A percentile compares a stretch with the other conserved stretches of the same genome.
Evolutionary conservation across 2,797 vertebrate genomes (phyloP).

Genomic region (Iguana delicatissima): DNA sequence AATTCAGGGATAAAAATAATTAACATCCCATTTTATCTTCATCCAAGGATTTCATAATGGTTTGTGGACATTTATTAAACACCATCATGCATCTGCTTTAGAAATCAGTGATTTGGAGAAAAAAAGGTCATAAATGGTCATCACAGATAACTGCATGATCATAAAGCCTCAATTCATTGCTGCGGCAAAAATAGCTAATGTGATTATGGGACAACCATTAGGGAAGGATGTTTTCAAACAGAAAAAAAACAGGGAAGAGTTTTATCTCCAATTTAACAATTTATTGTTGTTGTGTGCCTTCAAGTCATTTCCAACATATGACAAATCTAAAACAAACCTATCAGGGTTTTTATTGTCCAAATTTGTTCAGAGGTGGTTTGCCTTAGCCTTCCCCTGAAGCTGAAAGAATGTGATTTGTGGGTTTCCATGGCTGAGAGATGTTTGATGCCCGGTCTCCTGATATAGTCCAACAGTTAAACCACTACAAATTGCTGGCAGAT

Average conservation of each 20-base stretch:
- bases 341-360: no score
- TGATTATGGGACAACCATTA: background rate
- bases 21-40: slow-evolving; percentile 62
- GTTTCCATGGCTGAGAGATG: no score
- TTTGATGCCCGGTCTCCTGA: no score
- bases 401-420: no score
- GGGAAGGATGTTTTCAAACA: background rate
- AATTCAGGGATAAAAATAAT: slow-evolving; percentile 57
- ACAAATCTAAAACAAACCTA: no score
- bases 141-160: background rate
- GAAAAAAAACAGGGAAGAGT: background rate
- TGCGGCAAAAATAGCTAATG: slow-evolving; percentile 9
- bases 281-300: background rate
- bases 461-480: no score
- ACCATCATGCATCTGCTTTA: slow-evolving; percentile 26
- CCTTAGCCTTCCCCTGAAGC: no score
- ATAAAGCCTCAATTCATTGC: background rate
- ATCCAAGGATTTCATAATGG: slow-evolving; percentile 66
- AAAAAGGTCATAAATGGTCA: slow-evolving; percentile 3
- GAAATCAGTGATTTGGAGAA: background rate
- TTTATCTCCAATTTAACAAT: background rate
- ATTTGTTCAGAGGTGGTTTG: no score
- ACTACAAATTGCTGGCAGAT: no score
- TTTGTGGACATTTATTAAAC: slow-evolving; percentile 59
- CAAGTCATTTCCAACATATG: no score